These are phyloP conservation scores for Euwallacea fornicatus DNA, from an alignment of 1,140 invertebrate species.

Conservation along the genomic window DNA sequence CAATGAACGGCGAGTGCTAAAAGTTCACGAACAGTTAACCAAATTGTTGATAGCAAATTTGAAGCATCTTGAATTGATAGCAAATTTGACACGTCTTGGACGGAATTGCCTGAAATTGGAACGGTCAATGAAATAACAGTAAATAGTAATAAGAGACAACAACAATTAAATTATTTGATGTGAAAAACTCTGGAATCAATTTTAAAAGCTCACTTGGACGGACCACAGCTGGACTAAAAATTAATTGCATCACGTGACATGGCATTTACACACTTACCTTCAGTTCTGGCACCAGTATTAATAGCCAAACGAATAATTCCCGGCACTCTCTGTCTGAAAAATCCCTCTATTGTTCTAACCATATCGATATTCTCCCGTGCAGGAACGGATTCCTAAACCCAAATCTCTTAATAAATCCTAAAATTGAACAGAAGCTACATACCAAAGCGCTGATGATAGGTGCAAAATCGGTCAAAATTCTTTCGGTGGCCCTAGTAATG, in stretches of 20 bases:
- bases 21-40: constrained; percentile 35
- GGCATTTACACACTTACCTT: constrained; percentile 24
- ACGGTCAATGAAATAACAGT: too few species aligned
- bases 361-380: constrained; percentile 49
- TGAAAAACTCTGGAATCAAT: too few species aligned
- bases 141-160: too few species aligned
- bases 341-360: constrained; percentile 43
- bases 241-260: too few species aligned
- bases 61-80: background rate
- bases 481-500: constrained; percentile 46
- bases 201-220: too few species aligned
- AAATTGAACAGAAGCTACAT: constrained; percentile 19
- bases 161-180: too few species aligned
- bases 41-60: constrained; percentile 6
- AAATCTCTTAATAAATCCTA: background rate
- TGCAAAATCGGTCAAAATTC: constrained; percentile 47
- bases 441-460: constrained; percentile 49
- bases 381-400: constrained; percentile 38
- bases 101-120: too few species aligned
- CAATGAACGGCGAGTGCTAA: constrained; percentile 44
- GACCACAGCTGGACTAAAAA: too few species aligned
- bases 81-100: too few species aligned
- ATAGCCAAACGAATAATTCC: constrained; percentile 44
- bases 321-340: constrained; percentile 46
- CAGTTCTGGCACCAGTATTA: constrained; percentile 36